These are phyloP conservation scores for Sebastes hopkinsi DNA, from an alignment of 2,797 vertebrate genomes.

Conservation along the genomic window DNA sequence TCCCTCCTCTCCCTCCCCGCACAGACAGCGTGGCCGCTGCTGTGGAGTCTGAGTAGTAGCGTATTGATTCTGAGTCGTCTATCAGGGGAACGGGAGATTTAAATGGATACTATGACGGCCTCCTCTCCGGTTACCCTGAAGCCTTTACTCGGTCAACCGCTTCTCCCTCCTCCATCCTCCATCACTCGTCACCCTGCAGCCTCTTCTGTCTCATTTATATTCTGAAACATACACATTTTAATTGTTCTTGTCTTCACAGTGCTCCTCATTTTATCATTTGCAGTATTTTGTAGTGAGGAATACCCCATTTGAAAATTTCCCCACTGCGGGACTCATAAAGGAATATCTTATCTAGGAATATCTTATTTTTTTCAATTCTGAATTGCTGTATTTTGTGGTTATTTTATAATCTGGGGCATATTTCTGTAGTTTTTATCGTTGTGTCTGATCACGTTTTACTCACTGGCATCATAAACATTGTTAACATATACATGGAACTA, in stretches of 20 bases:
- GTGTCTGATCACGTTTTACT: not conserved
- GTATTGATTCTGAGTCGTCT: constrained; percentile 79
- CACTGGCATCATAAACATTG: not conserved
- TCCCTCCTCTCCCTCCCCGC: not conserved
- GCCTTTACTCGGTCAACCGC: constrained; percentile 38
- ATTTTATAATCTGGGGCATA: not conserved
- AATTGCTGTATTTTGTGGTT: not conserved
- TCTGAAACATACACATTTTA: not conserved
- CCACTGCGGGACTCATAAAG: too few relatives aligned
- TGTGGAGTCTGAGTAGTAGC: constrained; percentile 67
- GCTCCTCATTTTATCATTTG: not conserved
- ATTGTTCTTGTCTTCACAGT: not conserved
- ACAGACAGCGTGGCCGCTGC: constrained; percentile 53
- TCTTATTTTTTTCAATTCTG: not conserved
- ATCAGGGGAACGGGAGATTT: constrained; percentile 74
- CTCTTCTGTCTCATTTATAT: constrained; percentile 7
- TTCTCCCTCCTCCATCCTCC: constrained; percentile 1
- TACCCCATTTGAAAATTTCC: not conserved
- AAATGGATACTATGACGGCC: constrained; percentile 73
- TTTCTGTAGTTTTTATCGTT: not conserved
- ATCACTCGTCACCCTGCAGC: constrained; percentile 9
- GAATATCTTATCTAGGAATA: too few relatives aligned
- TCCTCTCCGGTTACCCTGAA: constrained; percentile 64
- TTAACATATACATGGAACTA: not conserved
- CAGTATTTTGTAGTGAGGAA: not conserved